These are phyloP conservation scores for Delphinus delphis DNA, from an alignment of 2,113 vertebrate species.

Conservation along the genomic window DNA sequence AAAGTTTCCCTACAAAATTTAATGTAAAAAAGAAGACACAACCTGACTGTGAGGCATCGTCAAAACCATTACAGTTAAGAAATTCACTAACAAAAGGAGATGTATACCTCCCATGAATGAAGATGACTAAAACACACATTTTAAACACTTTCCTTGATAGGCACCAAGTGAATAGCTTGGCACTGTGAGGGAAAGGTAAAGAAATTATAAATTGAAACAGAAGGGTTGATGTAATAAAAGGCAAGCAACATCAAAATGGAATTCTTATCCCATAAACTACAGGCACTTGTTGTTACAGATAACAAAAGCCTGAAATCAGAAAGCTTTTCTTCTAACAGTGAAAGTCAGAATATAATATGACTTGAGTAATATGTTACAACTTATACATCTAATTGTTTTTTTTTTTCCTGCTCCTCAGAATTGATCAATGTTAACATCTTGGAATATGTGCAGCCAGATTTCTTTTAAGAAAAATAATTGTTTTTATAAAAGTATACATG, in stretches of 20 bases:
- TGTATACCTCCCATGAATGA: neutral
- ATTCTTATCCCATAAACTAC: neutral
- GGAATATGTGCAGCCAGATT: neutral
- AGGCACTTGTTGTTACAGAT: neutral
- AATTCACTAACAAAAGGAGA: neutral
- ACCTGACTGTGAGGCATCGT: neutral
- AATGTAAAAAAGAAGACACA: neutral
- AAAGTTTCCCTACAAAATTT: neutral
- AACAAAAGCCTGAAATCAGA: neutral
- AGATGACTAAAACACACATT: neutral
- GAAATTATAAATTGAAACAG: neutral
- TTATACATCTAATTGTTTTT: neutral
- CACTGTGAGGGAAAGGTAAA: neutral
- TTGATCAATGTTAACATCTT: neutral
- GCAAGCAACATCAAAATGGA: neutral
- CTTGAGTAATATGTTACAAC: neutral
- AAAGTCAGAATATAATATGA: neutral
- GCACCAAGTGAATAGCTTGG: neutral
- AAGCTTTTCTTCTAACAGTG: neutral
- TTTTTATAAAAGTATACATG: neutral
- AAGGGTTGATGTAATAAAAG: neutral
- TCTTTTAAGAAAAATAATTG: neutral
- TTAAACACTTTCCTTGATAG: neutral
- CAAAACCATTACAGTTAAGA: neutral
- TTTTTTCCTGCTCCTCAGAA: neutral